These are phyloP conservation scores for Cactoblastis cactorum DNA, from an alignment of 2,888 invertebrate genomes.

Conservation along the genomic window DNA sequence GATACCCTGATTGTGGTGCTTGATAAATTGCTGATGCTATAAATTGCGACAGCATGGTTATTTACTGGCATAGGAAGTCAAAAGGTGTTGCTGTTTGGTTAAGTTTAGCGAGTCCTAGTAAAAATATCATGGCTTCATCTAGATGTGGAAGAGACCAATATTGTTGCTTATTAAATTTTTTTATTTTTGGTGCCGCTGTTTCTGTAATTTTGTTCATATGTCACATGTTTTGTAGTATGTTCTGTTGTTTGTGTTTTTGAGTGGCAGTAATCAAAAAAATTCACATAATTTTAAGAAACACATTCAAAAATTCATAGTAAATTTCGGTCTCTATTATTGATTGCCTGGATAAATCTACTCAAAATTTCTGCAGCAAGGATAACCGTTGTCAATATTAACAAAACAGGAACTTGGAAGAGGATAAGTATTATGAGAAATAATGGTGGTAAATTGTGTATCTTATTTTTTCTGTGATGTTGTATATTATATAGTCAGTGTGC, in stretches of 20 bases:
- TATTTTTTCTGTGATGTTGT: no score
- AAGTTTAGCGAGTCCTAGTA: not conserved
- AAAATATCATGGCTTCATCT: not conserved
- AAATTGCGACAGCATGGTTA: not conserved
- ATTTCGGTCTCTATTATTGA: no score
- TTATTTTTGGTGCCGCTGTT: not conserved
- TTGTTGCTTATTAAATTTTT: not conserved
- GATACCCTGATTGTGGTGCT: not conserved
- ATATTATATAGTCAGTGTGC: no score
- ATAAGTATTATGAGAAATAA: no score
- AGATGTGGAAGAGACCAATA: not conserved
- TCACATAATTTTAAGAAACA: not conserved
- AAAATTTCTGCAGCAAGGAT: no score
- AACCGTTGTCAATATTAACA: no score
- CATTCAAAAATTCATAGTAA: not conserved
- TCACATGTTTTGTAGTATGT: not conserved
- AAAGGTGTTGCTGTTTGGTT: not conserved
- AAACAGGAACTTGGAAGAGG: no score
- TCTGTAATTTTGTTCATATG: not conserved
- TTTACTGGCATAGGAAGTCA: not conserved
- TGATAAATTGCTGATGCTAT: not conserved
- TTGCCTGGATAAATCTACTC: no score
- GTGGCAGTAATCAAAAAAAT: not conserved
- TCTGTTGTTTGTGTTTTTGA: conserved; percentile 11
- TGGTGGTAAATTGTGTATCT: no score